These are phyloP conservation scores for Clarias magur DNA, from an alignment of 2,113 vertebrate species.

Conservation along the genomic window DNA sequence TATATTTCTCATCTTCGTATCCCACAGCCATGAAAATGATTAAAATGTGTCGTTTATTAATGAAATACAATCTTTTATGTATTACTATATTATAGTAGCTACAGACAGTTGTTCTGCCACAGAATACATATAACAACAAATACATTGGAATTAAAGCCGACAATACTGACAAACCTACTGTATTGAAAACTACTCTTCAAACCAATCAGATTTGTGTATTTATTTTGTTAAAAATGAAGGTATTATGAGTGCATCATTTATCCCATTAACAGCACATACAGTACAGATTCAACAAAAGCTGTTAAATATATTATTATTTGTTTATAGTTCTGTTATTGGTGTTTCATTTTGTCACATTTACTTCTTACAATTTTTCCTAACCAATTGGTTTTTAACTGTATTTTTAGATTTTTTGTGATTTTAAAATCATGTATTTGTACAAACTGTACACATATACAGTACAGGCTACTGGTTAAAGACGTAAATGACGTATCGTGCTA, in stretches of 20 bases:
- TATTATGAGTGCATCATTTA: background rate
- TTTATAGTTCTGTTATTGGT: background rate
- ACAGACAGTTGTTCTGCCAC: background rate
- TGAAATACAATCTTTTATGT: background rate
- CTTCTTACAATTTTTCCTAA: background rate
- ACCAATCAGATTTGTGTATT: background rate
- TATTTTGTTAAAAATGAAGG: background rate
- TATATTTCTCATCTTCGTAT: background rate
- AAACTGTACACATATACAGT: background rate
- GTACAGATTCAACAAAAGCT: background rate
- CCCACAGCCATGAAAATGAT: background rate
- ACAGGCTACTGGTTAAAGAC: background rate
- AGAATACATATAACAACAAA: background rate
- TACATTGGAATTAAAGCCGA: background rate
- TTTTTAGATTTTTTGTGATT: background rate
- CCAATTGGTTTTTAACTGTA: background rate
- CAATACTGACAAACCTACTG: background rate
- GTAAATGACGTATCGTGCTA: background rate
- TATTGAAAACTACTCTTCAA: background rate
- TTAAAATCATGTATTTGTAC: background rate
- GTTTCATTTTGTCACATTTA: background rate
- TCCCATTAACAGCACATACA: background rate
- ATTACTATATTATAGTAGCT: background rate
- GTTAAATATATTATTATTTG: background rate
- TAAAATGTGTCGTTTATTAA: background rate